These are phyloP conservation scores for Petrolisthes cinctipes DNA, from an alignment of 2,888 invertebrate genomes.

Conservation along the genomic window DNA sequence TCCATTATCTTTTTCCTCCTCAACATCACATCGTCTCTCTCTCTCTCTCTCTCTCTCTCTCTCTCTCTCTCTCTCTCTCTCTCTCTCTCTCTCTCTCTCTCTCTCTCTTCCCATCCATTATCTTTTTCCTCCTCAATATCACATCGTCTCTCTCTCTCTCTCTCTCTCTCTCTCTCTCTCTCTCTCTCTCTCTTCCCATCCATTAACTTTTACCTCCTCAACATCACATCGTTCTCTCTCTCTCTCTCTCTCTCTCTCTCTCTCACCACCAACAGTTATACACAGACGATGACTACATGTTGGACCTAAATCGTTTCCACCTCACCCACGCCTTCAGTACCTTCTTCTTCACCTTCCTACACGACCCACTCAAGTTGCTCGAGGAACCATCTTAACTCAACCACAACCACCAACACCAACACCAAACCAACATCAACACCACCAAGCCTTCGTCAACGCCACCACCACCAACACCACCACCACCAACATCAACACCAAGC, in stretches of 20 bases:
- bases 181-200: neutral
- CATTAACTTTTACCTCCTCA: no score
- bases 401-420: neutral
- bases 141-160: no score
- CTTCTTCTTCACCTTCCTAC: slow-evolving; percentile 60
- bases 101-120: neutral
- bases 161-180: no score
- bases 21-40: neutral
- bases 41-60: neutral
- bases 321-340: slow-evolving; percentile 49
- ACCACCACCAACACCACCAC: neutral
- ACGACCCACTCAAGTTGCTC: slow-evolving; percentile 56
- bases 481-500: neutral
- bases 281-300: slow-evolving; percentile 58
- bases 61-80: slow-evolving; percentile 6
- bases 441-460: neutral
- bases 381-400: slow-evolving; percentile 17
- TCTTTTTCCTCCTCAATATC: no score
- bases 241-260: slow-evolving; percentile 28
- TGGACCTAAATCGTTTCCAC: slow-evolving; percentile 56
- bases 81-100: neutral
- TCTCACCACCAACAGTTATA: slow-evolving; percentile 29
- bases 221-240: no score
- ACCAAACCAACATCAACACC: neutral
- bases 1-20: no score